Evolutionary conservation across 2,888 invertebrate genomes (phyloP), one percentile per base, ranked within the genome.

Genomic region (Rotaria magnacalcarata): DNA sequence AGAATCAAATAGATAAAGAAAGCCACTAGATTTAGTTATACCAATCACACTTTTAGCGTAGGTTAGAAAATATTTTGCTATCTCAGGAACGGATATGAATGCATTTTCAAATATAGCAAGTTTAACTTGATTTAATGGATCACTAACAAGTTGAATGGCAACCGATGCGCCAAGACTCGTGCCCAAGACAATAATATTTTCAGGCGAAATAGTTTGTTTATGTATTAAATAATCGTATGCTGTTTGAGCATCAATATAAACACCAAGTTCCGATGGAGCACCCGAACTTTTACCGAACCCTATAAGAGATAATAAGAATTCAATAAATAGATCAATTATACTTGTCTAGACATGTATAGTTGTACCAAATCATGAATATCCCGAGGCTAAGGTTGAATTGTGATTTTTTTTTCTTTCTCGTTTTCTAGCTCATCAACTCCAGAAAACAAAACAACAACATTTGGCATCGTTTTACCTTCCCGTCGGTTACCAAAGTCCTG

Each of bases 281-380:
- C 97, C 97, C 89, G 95, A 90, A 16, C 97, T 97, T 47, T 95
- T 92, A 0, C 97, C 97, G 92, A 96, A 97, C 0, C 97, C 97
- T 88, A 97, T 93, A 90, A 97, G 52, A 54, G 4, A 54, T 14
- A 54, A 54, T 16, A 16, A 16, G 16, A 34, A 52, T 52, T 52
- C 7, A 6, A 54, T 3, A 54, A 54, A 52, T 52, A 52, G 4
- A 16, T 14, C 1, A 52, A 52, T 14, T 16, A 52, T 14, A 11
- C 52, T 52, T 16, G 16, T 16, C 14, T 52, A 16, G 52, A 52
- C 14, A 52, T 52, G 11, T 4, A 47, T 47, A 34, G 34, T 3
- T 47, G 11, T 47, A 47, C 4, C 47, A 47, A 11, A 47, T 7
- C 47, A 47, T 0, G 11, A 11, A 11, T 47, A 11, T 47, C 7